phyloP scores from a whole-genome alignment of 2,888 invertebrate genomes.

The Agrotis clavis region DNA sequence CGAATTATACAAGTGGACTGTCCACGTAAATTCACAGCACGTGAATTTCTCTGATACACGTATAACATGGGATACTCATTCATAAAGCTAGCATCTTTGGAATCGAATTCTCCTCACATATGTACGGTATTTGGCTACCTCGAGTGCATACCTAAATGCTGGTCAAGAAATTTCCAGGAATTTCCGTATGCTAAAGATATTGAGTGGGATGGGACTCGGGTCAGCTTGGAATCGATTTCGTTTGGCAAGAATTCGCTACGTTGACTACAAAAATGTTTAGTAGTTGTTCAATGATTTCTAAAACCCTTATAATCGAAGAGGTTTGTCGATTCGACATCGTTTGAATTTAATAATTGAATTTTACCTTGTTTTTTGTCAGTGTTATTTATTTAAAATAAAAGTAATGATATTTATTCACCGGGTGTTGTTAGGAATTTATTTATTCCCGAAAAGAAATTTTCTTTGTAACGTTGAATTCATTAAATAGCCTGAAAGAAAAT shows the following conservation, averaged over 20 bases:
- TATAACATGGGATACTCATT: slow-evolving; percentile 39
- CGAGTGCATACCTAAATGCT: slow-evolving; percentile 35
- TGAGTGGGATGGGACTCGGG: slow-evolving; percentile 16
- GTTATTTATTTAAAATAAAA: neutral
- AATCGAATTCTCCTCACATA: slow-evolving; percentile 44
- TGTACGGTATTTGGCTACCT: slow-evolving; percentile 44
- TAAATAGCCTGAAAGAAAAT: slow-evolving; percentile 3
- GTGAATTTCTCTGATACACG: slow-evolving; percentile 16
- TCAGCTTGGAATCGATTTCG: slow-evolving; percentile 26
- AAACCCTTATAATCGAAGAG: neutral
- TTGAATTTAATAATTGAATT: slow-evolving; percentile 3
- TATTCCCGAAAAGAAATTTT: neutral
- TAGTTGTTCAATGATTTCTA: neutral
- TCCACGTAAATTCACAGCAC: slow-evolving; percentile 4
- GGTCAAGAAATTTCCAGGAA: slow-evolving; percentile 41
- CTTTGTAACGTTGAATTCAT: neutral
- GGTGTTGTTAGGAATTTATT: neutral
- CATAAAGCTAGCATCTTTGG: slow-evolving; percentile 47
- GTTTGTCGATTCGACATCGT: neutral
- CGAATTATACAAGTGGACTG: neutral
- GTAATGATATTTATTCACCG: neutral
- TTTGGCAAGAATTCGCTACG: slow-evolving; percentile 10
- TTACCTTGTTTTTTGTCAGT: neutral
- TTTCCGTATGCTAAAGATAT: slow-evolving; percentile 40
- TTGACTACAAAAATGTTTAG: slow-evolving; percentile 26